Evolutionary conservation across 2,888 invertebrate genomes (phyloP).

Genomic region (Archaeoteleia sp.): DNA sequence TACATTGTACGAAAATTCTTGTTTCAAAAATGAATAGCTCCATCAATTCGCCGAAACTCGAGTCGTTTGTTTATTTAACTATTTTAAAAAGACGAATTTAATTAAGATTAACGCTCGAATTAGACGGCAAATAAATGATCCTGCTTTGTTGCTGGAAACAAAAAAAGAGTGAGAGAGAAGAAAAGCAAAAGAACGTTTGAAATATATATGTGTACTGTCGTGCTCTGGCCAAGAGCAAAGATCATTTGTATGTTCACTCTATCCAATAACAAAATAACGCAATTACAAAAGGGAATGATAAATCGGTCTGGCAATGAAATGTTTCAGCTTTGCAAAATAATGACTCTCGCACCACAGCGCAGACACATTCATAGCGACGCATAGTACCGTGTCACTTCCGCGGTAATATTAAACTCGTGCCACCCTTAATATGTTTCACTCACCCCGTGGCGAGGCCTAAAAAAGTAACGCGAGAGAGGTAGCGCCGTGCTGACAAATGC

Average conservation of each 20-base stretch:
- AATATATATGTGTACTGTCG: too few relatives aligned
- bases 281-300: constrained; percentile 53
- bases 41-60: background rate
- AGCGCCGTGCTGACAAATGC: constrained; percentile 68
- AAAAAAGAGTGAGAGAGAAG: too few relatives aligned
- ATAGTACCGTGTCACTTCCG: constrained; percentile 46
- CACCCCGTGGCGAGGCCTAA: constrained; percentile 35
- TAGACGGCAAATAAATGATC: constrained; percentile 32
- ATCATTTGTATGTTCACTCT: constrained; percentile 47
- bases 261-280: constrained; percentile 50
- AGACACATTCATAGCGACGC: constrained; percentile 41
- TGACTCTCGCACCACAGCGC: constrained; percentile 23
- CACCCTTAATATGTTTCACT: constrained; percentile 48
- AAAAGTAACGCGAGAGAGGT: constrained; percentile 58
- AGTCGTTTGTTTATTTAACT: constrained; percentile 7
- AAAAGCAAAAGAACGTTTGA: too few relatives aligned
- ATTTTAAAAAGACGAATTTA: constrained; percentile 2
- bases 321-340: constrained; percentile 48
- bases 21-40: too few relatives aligned
- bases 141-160: too few relatives aligned
- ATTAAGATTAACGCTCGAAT: constrained; percentile 18
- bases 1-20: too few relatives aligned
- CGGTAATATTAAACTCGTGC: constrained; percentile 55
- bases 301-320: constrained; percentile 50
- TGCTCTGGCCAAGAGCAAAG: constrained; percentile 2